A percentile compares a stretch with the other conserved stretches of the same genome.
These are phyloP conservation scores for Camptogramma bilineatum DNA, from an alignment of 2,888 invertebrate species.

Conservation along the genomic window DNA sequence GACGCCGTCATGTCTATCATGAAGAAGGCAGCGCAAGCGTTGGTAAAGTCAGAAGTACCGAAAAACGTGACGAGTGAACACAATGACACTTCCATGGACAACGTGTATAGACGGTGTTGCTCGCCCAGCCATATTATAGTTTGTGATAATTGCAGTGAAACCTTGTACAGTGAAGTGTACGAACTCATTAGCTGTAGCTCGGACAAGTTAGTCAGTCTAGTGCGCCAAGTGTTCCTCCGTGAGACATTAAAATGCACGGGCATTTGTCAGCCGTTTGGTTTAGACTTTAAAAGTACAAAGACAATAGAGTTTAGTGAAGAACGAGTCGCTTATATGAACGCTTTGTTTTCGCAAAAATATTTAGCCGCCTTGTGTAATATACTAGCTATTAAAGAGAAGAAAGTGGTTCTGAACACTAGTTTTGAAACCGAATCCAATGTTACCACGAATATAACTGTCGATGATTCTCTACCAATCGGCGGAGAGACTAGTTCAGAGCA, in stretches of 20 bases:
- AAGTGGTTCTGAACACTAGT: slow-evolving; percentile 88
- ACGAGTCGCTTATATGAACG: slow-evolving; percentile 85
- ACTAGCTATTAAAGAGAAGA: slow-evolving; percentile 88
- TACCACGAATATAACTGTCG: slow-evolving; percentile 76
- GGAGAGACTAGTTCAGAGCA: slow-evolving; percentile 70
- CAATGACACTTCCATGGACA: slow-evolving; percentile 74
- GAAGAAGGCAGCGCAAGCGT: slow-evolving; percentile 94
- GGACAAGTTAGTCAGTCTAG: slow-evolving; percentile 85
- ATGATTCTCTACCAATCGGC: slow-evolving; percentile 66
- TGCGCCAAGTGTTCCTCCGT: slow-evolving; percentile 86
- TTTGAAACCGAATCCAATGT: slow-evolving; percentile 81
- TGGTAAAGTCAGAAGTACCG: slow-evolving; percentile 89
- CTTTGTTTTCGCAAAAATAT: slow-evolving; percentile 88
- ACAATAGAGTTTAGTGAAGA: slow-evolving; percentile 79
- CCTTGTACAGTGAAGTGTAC: slow-evolving; percentile 89
- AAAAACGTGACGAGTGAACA: slow-evolving; percentile 85
- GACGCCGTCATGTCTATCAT: slow-evolving; percentile 97
- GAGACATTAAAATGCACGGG: slow-evolving; percentile 86
- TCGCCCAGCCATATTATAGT: slow-evolving; percentile 90
- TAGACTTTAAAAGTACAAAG: slow-evolving; percentile 86
- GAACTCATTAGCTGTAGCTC: slow-evolving; percentile 90
- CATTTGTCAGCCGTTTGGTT: slow-evolving; percentile 86
- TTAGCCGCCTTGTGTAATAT: slow-evolving; percentile 92
- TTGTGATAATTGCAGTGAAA: slow-evolving; percentile 90
- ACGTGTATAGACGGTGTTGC: slow-evolving; percentile 85